Evolutionary conservation across 2,797 vertebrate species (phyloP), one percentile per base, ranked within the genome.

Genomic region (Setipinna tenuifilis): DNA sequence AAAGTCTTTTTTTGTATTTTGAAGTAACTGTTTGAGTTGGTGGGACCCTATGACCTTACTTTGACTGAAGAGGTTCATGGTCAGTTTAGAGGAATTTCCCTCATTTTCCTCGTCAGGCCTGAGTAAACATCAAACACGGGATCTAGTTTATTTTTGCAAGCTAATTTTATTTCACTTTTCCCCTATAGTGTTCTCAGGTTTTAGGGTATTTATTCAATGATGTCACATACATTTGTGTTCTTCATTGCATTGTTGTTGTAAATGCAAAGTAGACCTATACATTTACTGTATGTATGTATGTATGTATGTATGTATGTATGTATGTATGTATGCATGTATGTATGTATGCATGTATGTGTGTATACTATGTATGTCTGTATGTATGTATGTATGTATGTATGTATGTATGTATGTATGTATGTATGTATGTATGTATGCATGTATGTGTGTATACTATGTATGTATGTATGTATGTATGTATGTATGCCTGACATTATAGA

Each of bases 1-100:
- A 35, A 17, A 44, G 17, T 16, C n/a, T n/a, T n/a, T n/a, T n/a
- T n/a, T n/a, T n/a, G n/a, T 41, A 46, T 71, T 83, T 46, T 17
- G 61, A 6, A 58, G 82, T 83, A 86, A 81, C 68, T 89, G 85
- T 83, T 48, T 71, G 86, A 83, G 86, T 23, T 84, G 48, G 50
- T 75, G 84, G 68, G 81, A 75, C 23, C 83, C 84, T 89, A 46
- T 61, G 19, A 35, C 28, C 35, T 44, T 78, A 19, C 41, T 25
- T 31, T 71, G 65, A 71, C 25, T 44, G 31, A 78, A 78, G 31
- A 19, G 17, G 71, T 78, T 78, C 35, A 78, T 75, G 68, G 65
- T 31, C 65, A 31, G 65, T 75, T 75, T 75, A 6, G 16, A 75
- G 28, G 68, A 75, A 75, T 35, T 31, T 19, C 28, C 28, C 68